Evolutionary conservation across 2,113 vertebrate species (phyloP), one percentile per base, ranked within the genome.

Genomic region (Oncorhynchus tshawytscha): DNA sequence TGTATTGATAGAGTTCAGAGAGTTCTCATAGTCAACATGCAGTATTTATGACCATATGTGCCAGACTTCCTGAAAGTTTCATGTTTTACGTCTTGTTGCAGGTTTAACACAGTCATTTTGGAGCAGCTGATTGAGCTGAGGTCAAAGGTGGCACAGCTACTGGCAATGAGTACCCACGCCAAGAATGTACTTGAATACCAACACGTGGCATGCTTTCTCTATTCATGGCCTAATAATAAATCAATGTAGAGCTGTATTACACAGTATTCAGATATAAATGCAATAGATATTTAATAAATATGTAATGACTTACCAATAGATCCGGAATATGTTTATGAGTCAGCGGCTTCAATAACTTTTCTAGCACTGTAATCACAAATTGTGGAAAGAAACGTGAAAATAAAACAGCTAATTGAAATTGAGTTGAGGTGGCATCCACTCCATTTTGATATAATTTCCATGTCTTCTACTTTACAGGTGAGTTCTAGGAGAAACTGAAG

Each of bases 161-260:
- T 99, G 1, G 96, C 96, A 70, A 97, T 96, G 69, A 92, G 82
- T 73, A 95, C 93, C 70, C 95, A 98, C 60, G 96, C 96, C 25
- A 92, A 96, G 88, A 99, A 97, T 86, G 95, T 97, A 68, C 93
- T 99, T 81, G 97, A 98, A 93, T 78, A 94, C 95, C 3, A 90
- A 90, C 76, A 82, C 0, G 96, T 98, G 54, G 91, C 92, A 31
- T 67, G 83, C 24, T 99, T 98, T 87, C 92, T 34, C 5, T 34
- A 34, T 34, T 34, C 31, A 34, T 24, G n/a, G 7, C 22, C 22
- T 64, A 12, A 9, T 6, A 64, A 8, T 64, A 64, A 16, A 64
- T 39, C 34, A 39, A 39, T 8, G 39, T 45, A 45, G 8, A 45
- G 11, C 39, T 45, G 8, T 45, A 22, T 24, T 64, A 64, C 24